Evolutionary conservation across 2,888 invertebrate species (phyloP).

Genomic region (Hyposoter dolosus): DNA sequence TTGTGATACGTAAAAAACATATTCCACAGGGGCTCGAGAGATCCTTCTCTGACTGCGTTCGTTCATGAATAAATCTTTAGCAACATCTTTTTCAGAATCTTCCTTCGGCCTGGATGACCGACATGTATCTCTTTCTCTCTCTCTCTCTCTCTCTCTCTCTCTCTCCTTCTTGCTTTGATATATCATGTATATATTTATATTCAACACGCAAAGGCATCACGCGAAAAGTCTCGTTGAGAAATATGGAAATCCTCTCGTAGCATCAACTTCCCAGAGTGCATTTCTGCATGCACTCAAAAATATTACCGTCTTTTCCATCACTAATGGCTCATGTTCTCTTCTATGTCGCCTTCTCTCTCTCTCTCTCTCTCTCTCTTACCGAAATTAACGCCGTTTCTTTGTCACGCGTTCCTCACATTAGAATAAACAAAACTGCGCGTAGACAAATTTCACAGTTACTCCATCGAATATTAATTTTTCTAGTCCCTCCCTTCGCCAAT

Average conservation of each 20-base stretch:
- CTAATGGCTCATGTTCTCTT: conserved; percentile 47
- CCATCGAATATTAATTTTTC: too few relatives aligned
- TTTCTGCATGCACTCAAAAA: conserved; percentile 60
- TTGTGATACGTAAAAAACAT: conserved; percentile 30
- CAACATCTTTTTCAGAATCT: conserved; percentile 4
- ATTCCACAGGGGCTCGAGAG: not conserved
- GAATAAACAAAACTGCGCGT: too few relatives aligned
- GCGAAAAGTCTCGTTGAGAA: conserved; percentile 15
- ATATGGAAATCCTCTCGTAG: conserved; percentile 37
- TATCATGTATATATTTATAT: conserved; percentile 7
- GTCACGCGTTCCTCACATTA: not conserved
- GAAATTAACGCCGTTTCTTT: conserved; percentile 42
- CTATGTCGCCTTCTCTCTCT: not conserved
- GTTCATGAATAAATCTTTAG: conserved; percentile 36
- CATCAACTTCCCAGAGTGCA: conserved; percentile 30
- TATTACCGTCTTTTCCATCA: conserved; percentile 60
- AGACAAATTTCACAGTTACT: too few relatives aligned
- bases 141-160: not conserved
- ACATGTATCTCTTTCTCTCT: conserved; percentile 1
- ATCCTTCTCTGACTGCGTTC: conserved; percentile 7
- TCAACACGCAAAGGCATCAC: conserved; percentile 18
- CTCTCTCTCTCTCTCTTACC: conserved; percentile 3
- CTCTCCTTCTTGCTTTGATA: not conserved
- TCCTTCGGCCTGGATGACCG: conserved; percentile 4
- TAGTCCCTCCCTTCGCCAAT: not conserved